Evolutionary conservation across 2,888 invertebrate genomes (phyloP).

Genomic region (Agyllia agylla): DNA sequence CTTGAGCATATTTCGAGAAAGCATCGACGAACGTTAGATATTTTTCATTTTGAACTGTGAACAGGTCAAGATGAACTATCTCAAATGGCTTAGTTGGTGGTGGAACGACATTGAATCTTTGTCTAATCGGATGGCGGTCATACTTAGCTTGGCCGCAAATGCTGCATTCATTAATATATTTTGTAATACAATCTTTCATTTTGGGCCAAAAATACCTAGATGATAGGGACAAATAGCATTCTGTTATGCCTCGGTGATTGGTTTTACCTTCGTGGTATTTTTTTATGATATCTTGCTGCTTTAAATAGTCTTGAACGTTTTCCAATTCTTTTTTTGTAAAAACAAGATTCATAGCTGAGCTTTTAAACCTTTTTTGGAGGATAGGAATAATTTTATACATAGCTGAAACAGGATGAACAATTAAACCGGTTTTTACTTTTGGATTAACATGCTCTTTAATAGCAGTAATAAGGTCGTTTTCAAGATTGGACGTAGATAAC

Average conservation of each 20-base stretch:
- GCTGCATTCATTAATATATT: constrained; percentile 64
- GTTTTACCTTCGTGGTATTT: constrained; percentile 5
- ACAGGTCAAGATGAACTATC: constrained; percentile 47
- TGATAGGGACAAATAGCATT: constrained; percentile 71
- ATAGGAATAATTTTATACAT: background rate
- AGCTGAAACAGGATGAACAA: background rate
- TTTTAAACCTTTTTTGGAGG: background rate
- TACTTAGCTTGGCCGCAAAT: constrained; percentile 40
- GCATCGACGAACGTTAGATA: constrained; percentile 36
- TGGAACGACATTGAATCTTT: constrained; percentile 42
- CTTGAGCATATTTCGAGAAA: constrained; percentile 48
- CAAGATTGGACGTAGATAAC: background rate
- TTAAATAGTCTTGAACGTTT: background rate
- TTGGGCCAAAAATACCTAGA: constrained; percentile 76
- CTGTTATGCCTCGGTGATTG: constrained; percentile 68
- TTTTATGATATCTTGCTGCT: background rate
- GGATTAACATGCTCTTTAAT: background rate
- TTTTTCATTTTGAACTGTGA: constrained; percentile 36
- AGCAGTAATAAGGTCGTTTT: background rate
- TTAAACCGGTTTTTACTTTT: background rate
- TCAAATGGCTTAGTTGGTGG: constrained; percentile 51
- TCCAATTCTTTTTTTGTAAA: background rate
- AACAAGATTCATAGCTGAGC: background rate
- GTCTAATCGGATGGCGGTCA: constrained; percentile 37
- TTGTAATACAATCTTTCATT: constrained; percentile 69